Evolutionary conservation across 2,888 invertebrate species (phyloP), one percentile per base, ranked within the genome.

Genomic region (Philereme vetulata): DNA sequence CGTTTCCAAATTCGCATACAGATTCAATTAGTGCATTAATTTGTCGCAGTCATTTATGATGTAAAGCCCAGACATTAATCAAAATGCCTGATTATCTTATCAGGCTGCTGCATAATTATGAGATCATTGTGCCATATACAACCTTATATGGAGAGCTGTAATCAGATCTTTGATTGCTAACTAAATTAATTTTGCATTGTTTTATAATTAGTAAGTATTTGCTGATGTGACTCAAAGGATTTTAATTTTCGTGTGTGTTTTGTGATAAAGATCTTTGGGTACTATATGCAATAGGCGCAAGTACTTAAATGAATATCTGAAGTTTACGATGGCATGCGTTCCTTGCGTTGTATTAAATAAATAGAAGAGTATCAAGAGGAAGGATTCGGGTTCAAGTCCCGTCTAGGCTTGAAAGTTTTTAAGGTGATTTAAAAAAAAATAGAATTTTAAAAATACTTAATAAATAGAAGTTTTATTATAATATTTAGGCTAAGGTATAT

Each of bases 31-130:
- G 44, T 38, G 40, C 43, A 52, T 35, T 38, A 44, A 55, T n/a
- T n/a, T 46, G 50, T 47, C 32, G 43, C 58, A 44, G 51, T 43
- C 55, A 62, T 45, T 40, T 42, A 51, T 64, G 60, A 51, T 60
- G 49, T 48, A 58, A 56, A 58, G 36, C 51, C 40, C 35, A 55
- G 62, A n/a, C 40, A 45, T 48, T 54, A 58, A 61, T 62, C 44
- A 49, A 64, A 65, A 65, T 48, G 42, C 66, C 44, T 49, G 64
- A 66, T 67, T 61, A 43, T 54, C 47, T 51, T 54, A 60, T 64
- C 42, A 66, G 35, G 46, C 63, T 34, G 70, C 62, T 56, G 70
- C 78, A 69, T 68, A 66, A 66, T 56, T 58, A 77, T 81, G 80
- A 80, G 70, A 74, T 80, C 77, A 80, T 64, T 67, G 60, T 38